Conservation (phyloP, 2,113 vertebrate species). For the Rhodinocichla rosea region DNA sequence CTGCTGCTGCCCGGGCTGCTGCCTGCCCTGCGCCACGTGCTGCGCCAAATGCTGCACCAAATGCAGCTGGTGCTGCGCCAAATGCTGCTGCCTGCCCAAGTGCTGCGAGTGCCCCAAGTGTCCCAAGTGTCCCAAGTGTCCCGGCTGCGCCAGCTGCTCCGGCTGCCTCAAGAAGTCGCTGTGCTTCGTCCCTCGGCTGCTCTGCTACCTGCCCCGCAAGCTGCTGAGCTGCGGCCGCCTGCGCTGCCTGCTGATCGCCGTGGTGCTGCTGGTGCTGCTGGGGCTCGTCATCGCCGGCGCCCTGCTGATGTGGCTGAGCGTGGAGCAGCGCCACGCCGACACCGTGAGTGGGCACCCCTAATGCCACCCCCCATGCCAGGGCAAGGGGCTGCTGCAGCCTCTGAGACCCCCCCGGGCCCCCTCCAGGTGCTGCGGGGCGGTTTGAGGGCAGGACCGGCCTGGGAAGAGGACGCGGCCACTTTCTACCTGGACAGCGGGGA, state of each 20-base stretch:
- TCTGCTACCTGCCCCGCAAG: conserved; percentile 52
- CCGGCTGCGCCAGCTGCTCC: background rate
- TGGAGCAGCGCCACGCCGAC: fast-evolving
- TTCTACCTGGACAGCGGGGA: conserved; percentile 29
- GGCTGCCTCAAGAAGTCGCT: background rate
- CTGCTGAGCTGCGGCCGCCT: conserved; percentile 8
- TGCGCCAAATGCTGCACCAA: background rate
- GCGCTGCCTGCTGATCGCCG: conserved; percentile 12
- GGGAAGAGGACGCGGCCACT: conserved; percentile 1
- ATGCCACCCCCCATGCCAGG: fast-evolving
- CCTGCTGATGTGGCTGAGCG: conserved; percentile 16
- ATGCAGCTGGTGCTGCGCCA: background rate
- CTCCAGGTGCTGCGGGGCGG: background rate
- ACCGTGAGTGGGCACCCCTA: background rate
- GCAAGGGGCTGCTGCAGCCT: background rate
- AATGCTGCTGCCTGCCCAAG: conserved; percentile 13
- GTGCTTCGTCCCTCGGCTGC: conserved; percentile 1
- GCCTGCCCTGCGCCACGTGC: background rate
- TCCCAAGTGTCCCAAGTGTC: background rate
- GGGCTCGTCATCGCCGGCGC: background rate
- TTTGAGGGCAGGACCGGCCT: background rate
- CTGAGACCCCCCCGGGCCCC: fast-evolving
- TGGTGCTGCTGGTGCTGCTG: conserved; percentile 20
- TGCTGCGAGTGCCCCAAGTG: background rate
- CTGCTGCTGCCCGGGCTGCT: background rate